Evolutionary conservation across 2,797 vertebrate genomes (phyloP), one percentile per base, ranked within the genome.

Genomic region (Petrocephalus schoutedeni): DNA sequence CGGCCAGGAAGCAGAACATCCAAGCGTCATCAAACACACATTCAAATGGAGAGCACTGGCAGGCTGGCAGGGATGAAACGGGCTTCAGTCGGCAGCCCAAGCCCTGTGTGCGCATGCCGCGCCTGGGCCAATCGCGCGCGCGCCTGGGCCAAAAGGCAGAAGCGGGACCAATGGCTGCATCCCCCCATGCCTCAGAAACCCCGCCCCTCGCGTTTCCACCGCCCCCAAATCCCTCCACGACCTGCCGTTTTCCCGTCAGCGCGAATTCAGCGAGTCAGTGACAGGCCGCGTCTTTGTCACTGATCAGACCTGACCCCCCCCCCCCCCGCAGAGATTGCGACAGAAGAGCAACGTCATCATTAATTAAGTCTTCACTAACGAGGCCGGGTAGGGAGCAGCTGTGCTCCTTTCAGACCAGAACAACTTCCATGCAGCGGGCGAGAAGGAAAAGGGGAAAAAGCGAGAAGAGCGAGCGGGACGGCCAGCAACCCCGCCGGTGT

Each of bases 331-430:
- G 89, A 90, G 45, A 83, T 88, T 89, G 53, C 21, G 61, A 87
- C 85, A 67, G 86, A 88, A 88, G 87, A 45, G 88, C 85, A 23
- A 32, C 61, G 82, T 80, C 88, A 87, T 86, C 32, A 36, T 90
- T 80, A 91, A 91, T 92, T 92, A 92, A 92, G 91, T 92, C 91
- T 12, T 74, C 87, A 71, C 91, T 92, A 92, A 92, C 90, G 49
- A 91, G 90, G 86, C 89, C 77, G 84, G 88, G 90, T 91, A 89
- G 87, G 80, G 88, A 90, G 88, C 91, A 91, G 89, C 90, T 90
- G 91, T 53, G 74, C 90, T 92, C 91, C 83, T 88, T 32, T 58
- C 84, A 12, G 28, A 71, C 86, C 87, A 21, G 59, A 85, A 88
- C 53, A 88, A 45, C 74, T 77, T 83, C 80, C 59, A 71, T 19